Evolutionary conservation across 2,888 invertebrate species (phyloP).

Genomic region (Pyrrhosoma nymphula): DNA sequence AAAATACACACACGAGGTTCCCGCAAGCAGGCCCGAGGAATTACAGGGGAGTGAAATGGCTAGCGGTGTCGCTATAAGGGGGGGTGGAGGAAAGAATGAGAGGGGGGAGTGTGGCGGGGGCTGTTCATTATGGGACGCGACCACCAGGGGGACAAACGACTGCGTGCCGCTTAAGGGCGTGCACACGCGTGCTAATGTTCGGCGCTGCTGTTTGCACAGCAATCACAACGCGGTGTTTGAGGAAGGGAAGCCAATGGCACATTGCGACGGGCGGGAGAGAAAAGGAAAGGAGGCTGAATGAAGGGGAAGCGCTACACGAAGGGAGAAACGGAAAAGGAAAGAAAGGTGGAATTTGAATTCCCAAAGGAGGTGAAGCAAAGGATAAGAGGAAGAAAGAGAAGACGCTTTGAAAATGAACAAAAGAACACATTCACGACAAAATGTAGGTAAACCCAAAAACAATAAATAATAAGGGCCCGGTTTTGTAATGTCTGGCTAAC

Average conservation of each 20-base stretch:
- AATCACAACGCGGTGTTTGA: constrained; percentile 62
- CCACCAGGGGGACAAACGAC: constrained; percentile 26
- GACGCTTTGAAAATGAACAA: too few relatives aligned
- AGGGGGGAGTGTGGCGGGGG: background rate
- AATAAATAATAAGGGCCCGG: too few relatives aligned
- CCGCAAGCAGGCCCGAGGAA: background rate
- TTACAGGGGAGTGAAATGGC: background rate
- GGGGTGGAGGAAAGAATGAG: background rate
- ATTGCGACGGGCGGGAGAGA: background rate
- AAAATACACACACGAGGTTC: background rate
- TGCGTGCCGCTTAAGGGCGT: constrained; percentile 49
- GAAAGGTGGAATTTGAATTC: background rate
- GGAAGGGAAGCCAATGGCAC: constrained; percentile 13
- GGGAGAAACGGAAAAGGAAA: background rate
- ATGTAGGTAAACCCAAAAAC: too few relatives aligned
- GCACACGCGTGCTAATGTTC: constrained; percentile 66
- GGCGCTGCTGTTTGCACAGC: constrained; percentile 60
- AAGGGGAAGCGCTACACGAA: background rate
- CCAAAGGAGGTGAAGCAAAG: too few relatives aligned
- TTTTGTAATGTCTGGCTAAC: too few relatives aligned
- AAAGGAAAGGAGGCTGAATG: background rate
- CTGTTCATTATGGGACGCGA: constrained; percentile 44
- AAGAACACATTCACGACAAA: too few relatives aligned
- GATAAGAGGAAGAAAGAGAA: too few relatives aligned
- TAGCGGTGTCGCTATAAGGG: background rate